phyloP scores from a whole-genome alignment of 2,888 invertebrate species.

The Drepanosiphum platanoidis region DNA sequence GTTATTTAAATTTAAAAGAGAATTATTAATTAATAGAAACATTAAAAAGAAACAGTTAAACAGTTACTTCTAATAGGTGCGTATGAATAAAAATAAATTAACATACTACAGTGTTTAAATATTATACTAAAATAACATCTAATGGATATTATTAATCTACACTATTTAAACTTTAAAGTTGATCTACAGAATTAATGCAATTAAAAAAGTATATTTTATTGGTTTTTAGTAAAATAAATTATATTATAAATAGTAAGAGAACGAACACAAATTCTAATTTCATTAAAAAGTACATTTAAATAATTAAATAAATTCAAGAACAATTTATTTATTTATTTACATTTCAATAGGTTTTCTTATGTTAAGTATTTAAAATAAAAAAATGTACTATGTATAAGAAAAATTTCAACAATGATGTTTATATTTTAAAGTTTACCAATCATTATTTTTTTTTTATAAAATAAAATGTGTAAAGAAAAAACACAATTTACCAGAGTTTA shows the following conservation, averaged over 20 bases:
- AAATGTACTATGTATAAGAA: no score
- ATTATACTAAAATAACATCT: slow-evolving; percentile 22
- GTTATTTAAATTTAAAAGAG: slow-evolving; percentile 35
- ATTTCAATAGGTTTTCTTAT: no score
- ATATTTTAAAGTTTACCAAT: not conserved
- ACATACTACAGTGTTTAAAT: slow-evolving; percentile 51
- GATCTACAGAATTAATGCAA: no score
- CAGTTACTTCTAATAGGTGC: slow-evolving; percentile 58
- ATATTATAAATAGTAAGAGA: not conserved
- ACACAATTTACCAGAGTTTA: not conserved
- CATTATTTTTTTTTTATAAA: no score
- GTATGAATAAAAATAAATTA: slow-evolving; percentile 65
- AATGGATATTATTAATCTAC: slow-evolving; percentile 2
- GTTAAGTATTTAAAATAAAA: no score
- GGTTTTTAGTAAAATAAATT: not conserved
- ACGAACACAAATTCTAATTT: not conserved
- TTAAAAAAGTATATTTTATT: not conserved
- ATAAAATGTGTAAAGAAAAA: no score
- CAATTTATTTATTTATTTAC: no score
- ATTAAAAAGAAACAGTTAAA: slow-evolving; percentile 60
- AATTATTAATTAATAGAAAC: slow-evolving; percentile 47
- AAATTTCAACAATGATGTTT: not conserved
- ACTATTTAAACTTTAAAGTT: not conserved
- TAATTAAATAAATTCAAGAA: no score
- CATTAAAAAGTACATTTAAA: not conserved